Conservation (phyloP, 2,113 vertebrate species). For the Odocoileus virginianus region DNA sequence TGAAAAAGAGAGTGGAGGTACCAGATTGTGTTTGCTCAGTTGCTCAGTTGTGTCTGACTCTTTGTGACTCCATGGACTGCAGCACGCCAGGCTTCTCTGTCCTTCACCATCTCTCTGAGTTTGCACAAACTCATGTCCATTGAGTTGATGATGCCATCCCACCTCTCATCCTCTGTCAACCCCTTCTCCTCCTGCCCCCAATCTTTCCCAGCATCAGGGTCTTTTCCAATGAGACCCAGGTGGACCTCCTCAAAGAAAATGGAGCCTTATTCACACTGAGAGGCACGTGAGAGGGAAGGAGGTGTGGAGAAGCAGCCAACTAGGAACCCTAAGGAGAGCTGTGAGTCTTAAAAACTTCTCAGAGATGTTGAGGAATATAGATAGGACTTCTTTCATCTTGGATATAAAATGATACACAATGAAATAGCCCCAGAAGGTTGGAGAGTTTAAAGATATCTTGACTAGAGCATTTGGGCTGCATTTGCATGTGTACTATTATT, state of each 20-base stretch:
- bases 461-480: neutral
- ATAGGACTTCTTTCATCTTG: neutral
- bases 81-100: neutral
- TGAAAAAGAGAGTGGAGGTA: neutral
- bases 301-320: neutral
- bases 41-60: neutral
- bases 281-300: neutral
- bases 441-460: neutral
- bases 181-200: neutral
- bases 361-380: neutral
- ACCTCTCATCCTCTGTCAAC: neutral
- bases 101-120: neutral
- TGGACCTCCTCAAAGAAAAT: neutral
- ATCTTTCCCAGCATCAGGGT: neutral
- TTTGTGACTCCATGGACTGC: neutral
- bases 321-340: neutral
- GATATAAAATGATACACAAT: neutral
- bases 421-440: neutral
- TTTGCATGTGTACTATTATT: neutral
- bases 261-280: neutral
- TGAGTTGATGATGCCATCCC: neutral
- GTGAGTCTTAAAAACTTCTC: neutral
- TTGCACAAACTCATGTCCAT: neutral
- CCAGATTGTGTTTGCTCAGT: neutral
- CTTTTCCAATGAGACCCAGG: neutral